A percentile compares a stretch with the other conserved stretches of the same genome.
Conservation (phyloP, 2,113 vertebrate genomes). For the Crotalus horridus region DNA sequence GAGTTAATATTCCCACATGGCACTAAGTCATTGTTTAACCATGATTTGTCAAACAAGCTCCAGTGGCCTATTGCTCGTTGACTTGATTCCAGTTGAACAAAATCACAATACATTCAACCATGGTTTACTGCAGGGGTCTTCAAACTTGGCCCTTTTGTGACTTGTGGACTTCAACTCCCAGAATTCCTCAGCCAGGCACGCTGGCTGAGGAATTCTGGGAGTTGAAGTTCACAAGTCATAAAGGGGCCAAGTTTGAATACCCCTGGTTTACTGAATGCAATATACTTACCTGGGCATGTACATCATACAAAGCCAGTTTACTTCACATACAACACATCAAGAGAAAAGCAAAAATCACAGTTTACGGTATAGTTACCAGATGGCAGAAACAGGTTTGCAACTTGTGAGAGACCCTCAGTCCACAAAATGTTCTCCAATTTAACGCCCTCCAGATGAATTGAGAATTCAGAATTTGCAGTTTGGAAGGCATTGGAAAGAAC, state of each 20-base stretch:
- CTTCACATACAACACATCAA: neutral
- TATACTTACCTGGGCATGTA: neutral
- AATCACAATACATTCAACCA: neutral
- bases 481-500: neutral
- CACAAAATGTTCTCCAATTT: neutral
- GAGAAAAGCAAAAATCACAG: neutral
- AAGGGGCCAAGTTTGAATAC: no score
- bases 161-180: no score
- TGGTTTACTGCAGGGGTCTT: neutral
- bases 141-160: no score
- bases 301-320: neutral
- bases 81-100: neutral
- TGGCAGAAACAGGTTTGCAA: neutral
- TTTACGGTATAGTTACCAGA: neutral
- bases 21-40: neutral
- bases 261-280: neutral
- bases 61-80: neutral
- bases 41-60: neutral
- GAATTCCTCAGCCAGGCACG: no score
- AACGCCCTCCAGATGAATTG: neutral
- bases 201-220: no score
- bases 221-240: no score
- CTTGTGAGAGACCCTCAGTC: neutral
- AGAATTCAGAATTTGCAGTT: neutral
- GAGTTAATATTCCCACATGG: neutral